A percentile compares a stretch with the other conserved stretches of the same genome.
These are phyloP conservation scores for Synergus umbraculus DNA, from an alignment of 2,888 invertebrate species.

Conservation along the genomic window DNA sequence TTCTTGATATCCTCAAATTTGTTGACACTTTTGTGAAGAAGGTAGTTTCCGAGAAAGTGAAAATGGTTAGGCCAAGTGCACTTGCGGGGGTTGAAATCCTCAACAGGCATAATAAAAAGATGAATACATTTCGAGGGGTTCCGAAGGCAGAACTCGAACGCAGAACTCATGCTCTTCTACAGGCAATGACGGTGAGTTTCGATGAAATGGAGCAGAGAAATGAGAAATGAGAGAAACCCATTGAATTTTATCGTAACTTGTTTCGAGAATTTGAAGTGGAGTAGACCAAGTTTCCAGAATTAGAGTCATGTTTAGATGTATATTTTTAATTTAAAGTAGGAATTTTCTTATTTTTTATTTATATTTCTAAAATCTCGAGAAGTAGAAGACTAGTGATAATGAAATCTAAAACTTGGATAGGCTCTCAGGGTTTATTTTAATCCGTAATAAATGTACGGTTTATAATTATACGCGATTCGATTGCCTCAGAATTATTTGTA, in stretches of 20 bases:
- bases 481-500: slow-evolving; percentile 15
- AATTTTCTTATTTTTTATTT: no score
- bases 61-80: slow-evolving; percentile 69
- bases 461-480: slow-evolving; percentile 19
- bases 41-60: slow-evolving; percentile 39
- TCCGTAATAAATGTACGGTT: background rate
- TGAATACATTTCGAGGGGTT: slow-evolving; percentile 86
- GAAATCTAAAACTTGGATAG: slow-evolving; percentile 52
- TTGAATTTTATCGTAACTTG: background rate
- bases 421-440: slow-evolving; percentile 9
- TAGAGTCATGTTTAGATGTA: background rate
- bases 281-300: background rate
- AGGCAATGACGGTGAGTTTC: slow-evolving; percentile 89
- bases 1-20: background rate
- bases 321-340: no score
- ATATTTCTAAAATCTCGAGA: no score
- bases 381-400: slow-evolving; percentile 45
- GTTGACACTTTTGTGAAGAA: background rate
- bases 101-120: slow-evolving; percentile 73
- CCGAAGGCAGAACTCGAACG: slow-evolving; percentile 87
- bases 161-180: slow-evolving; percentile 86
- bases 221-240: background rate
- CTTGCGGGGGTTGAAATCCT: slow-evolving; percentile 72
- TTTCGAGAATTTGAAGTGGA: background rate
- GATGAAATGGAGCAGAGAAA: background rate